Evolutionary conservation across 2,888 invertebrate genomes (phyloP).

Genomic region (Aproaerema taeniolella): DNA sequence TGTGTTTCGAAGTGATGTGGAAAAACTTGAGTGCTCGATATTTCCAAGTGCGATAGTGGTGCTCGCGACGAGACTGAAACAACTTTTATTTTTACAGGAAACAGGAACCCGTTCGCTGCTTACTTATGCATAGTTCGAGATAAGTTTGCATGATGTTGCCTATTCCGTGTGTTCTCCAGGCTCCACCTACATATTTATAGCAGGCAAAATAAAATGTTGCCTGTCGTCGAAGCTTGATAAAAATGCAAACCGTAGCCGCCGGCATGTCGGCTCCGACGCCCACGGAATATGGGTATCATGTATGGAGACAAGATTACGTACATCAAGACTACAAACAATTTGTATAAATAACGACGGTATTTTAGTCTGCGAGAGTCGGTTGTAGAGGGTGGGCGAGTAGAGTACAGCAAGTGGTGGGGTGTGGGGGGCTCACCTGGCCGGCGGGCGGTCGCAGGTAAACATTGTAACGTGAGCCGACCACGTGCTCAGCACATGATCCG

Average conservation of each 20-base stretch:
- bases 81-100: constrained; percentile 20
- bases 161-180: constrained; percentile 54
- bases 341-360: constrained; percentile 23
- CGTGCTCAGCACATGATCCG: constrained; percentile 61
- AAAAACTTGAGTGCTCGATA: not conserved
- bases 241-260: constrained; percentile 70
- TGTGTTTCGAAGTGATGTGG: not conserved
- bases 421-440: constrained; percentile 61
- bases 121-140: constrained; percentile 71
- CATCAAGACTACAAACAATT: constrained; percentile 32
- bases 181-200: constrained; percentile 74
- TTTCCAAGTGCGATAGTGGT: not conserved
- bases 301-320: constrained; percentile 42
- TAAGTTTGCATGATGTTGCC: constrained; percentile 66
- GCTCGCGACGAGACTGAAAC: constrained; percentile 2
- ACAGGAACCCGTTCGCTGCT: constrained; percentile 44
- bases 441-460: constrained; percentile 68
- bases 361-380: constrained; percentile 21
- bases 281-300: constrained; percentile 55
- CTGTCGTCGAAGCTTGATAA: constrained; percentile 68
- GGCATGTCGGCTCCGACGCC: constrained; percentile 49
- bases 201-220: constrained; percentile 72
- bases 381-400: constrained; percentile 4
- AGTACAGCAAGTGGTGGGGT: constrained; percentile 7
- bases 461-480: constrained; percentile 70